Conservation (phyloP, 2,113 vertebrate genomes). For the Salvelinus alpinus region DNA sequence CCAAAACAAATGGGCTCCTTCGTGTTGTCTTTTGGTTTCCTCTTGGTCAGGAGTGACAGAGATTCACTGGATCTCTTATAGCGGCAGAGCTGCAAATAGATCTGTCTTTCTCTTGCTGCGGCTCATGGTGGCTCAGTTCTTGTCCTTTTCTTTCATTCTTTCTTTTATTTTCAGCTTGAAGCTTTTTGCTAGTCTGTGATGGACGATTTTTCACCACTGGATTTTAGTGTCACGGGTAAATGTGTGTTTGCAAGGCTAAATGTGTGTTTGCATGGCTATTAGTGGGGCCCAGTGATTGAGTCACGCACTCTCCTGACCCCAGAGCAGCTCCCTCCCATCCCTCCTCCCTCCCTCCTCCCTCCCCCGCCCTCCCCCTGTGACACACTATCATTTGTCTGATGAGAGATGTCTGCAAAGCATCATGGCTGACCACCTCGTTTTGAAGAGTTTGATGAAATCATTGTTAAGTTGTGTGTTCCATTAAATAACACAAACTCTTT, state of each 20-base stretch:
- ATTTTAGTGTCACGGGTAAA: constrained; percentile 65
- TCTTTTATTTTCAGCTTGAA: constrained; percentile 1
- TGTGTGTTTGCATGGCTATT: constrained; percentile 71
- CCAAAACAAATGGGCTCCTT: background rate
- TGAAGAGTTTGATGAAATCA: background rate
- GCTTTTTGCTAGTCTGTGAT: constrained; percentile 39
- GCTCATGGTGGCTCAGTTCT: constrained; percentile 15
- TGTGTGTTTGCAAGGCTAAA: constrained; percentile 70
- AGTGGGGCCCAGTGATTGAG: constrained; percentile 58
- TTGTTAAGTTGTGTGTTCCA: background rate
- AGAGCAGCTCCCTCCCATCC: background rate
- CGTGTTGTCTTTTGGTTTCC: constrained; percentile 38
- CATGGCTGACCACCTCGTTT: background rate
- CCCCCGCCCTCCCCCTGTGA: constrained; percentile 9
- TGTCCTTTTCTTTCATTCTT: background rate
- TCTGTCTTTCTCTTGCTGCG: constrained; percentile 27
- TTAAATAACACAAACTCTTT: too few relatives aligned
- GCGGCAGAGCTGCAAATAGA: constrained; percentile 44
- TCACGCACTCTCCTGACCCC: constrained; percentile 14
- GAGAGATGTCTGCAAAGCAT: background rate
- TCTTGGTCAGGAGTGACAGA: constrained; percentile 20
- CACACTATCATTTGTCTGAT: background rate
- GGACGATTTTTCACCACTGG: constrained; percentile 54
- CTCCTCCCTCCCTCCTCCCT: background rate
- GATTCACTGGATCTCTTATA: constrained; percentile 36